Base-by-base conservation (phyloP, 2,888 invertebrate genomes). In the Folsomia candida region DNA sequence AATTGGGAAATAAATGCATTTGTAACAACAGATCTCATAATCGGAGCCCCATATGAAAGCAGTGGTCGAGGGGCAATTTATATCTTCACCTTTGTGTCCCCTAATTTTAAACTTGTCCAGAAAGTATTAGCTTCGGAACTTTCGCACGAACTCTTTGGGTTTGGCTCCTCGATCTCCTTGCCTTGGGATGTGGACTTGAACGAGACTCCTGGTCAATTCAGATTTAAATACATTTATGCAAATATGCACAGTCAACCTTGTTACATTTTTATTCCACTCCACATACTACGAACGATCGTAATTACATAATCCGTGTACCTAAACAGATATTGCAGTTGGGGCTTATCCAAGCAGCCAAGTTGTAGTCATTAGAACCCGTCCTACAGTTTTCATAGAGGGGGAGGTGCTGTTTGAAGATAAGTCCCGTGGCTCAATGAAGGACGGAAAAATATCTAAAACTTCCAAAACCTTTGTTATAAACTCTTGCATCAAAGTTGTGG, bases 1-100 rank as follows among this genome's bases (percentile, higher is more conserved):
- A n/a, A n/a, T n/a, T n/a, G n/a, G n/a, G n/a, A n/a, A n/a, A n/a
- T n/a, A n/a, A n/a, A n/a, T n/a, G n/a, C n/a, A n/a, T n/a, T n/a
- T n/a, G n/a, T n/a, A n/a, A n/a, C 18, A 60, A n/a, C n/a, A 72
- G 75, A 71, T 71, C 60, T 72, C 18, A 69, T 75, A 2, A 20
- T 75, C 29, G 71, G 75, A 51, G 71, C 75, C 3, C 73, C 75
- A 4, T 75, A 69, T 54, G 75, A 75, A 67, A 28, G 29, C 2
- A 18, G 57, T 1, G 24, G 51, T 14, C 66, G 60, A 22, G 75
- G 75, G 22, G 75, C 69, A 14, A 47, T 75, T 4, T 75, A 75
- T 37, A 57, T 75, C 9, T 75, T 71, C 51, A n/a, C n/a, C n/a
- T 47, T 54, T 22, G 58, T n/a, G 2, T 14, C 11, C 6, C 0